These are phyloP conservation scores for Corythoichthys haematopterus DNA, from an alignment of 2,113 vertebrate genomes.

Conservation along the genomic window DNA sequence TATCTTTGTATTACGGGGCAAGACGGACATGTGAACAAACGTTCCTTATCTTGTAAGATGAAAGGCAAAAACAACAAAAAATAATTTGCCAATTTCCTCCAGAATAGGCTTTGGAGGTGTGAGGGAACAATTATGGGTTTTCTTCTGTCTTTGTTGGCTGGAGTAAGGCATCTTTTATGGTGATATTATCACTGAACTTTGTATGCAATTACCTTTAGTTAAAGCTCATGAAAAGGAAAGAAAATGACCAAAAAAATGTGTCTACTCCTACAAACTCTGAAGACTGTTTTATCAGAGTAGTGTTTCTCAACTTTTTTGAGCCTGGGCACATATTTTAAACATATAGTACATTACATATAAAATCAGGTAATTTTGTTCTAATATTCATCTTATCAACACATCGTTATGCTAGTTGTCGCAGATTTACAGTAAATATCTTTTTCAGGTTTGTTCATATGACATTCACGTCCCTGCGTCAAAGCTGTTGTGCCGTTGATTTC, in stretches of 20 bases:
- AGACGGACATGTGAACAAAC: constrained; percentile 62
- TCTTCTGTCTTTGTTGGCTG: constrained; percentile 36
- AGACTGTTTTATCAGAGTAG: not conserved
- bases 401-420: too few species aligned
- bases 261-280: not conserved
- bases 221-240: constrained; percentile 28
- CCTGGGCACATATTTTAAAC: not conserved
- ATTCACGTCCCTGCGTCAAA: too few species aligned
- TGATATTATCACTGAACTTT: constrained; percentile 38
- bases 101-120: constrained; percentile 61
- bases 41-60: constrained; percentile 48
- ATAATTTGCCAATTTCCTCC: constrained; percentile 62
- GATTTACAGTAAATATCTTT: too few species aligned
- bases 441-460: too few species aligned
- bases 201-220: constrained; percentile 53
- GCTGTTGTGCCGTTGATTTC: too few species aligned
- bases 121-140: constrained; percentile 39
- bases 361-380: too few species aligned
- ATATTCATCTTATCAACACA: too few species aligned
- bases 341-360: not conserved
- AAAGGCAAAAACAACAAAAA: constrained; percentile 57
- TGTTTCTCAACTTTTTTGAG: not conserved
- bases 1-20: constrained; percentile 43
- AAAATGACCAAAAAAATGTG: constrained; percentile 15
- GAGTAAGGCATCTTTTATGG: constrained; percentile 21